These are phyloP conservation scores for Nemapogon koenigi DNA, from an alignment of 2,888 invertebrate species.

Conservation along the genomic window DNA sequence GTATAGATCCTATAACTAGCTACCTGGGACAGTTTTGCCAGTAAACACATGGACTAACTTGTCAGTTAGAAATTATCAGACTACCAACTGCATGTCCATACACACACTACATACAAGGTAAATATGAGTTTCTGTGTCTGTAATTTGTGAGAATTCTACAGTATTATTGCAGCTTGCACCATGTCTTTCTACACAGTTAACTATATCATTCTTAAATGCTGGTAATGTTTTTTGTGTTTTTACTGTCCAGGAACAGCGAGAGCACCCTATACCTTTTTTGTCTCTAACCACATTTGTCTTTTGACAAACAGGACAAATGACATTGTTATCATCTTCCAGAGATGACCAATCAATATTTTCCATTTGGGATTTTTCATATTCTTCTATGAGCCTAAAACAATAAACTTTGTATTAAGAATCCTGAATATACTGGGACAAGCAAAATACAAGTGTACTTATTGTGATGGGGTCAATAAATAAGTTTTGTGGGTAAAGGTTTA, in stretches of 20 bases:
- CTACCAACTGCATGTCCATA: constrained; percentile 35
- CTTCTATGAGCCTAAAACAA: constrained; percentile 39
- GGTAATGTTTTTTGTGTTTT: constrained; percentile 27
- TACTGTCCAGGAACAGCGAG: constrained; percentile 37
- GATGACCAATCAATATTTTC: constrained; percentile 43
- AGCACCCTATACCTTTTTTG: constrained; percentile 27
- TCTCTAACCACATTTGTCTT: constrained; percentile 32
- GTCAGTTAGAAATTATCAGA: no score
- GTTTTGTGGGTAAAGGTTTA: no score
- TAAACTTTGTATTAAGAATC: no score
- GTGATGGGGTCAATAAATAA: no score
- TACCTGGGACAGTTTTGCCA: no score
- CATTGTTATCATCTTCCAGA: constrained; percentile 35
- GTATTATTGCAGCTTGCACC: constrained; percentile 27
- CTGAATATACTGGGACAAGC: no score
- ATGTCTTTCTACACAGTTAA: constrained; percentile 34
- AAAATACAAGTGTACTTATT: no score
- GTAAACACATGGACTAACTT: no score
- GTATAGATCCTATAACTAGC: no score
- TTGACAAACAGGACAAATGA: constrained; percentile 63
- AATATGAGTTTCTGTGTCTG: constrained; percentile 37
- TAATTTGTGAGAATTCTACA: constrained; percentile 33
- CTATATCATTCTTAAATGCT: constrained; percentile 33
- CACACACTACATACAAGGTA: constrained; percentile 45
- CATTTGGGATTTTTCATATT: constrained; percentile 45